phyloP scores from a whole-genome alignment of 2,113 vertebrate genomes.

The Dromaius novaehollandiae region DNA sequence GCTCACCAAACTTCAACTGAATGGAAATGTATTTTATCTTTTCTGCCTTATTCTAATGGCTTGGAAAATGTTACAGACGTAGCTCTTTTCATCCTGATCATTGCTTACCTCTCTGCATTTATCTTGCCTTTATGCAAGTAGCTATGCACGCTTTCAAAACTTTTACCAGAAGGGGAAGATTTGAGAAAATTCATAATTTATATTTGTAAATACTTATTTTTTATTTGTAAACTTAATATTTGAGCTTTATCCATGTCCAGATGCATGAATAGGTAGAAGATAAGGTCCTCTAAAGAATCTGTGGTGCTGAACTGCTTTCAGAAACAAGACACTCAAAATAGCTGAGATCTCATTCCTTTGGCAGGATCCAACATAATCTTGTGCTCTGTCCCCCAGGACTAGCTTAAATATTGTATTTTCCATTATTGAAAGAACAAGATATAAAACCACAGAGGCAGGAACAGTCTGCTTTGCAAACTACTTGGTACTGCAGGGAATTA shows the following conservation, averaged over 20 bases:
- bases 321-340: background rate
- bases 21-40: background rate
- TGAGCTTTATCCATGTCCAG: background rate
- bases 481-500: background rate
- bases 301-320: background rate
- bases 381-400: background rate
- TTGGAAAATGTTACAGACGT: background rate
- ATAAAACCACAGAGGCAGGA: background rate
- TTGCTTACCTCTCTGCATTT: background rate
- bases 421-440: background rate
- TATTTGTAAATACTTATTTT: background rate
- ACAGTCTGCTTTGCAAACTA: background rate
- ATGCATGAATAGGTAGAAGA: background rate
- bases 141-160: background rate
- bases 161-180: background rate
- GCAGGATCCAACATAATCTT: background rate
- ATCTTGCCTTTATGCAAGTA: background rate
- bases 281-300: background rate
- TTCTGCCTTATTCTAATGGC: background rate
- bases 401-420: slow-evolving; percentile 21
- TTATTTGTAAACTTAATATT: background rate
- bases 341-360: background rate
- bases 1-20: background rate
- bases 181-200: background rate
- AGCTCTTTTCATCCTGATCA: background rate